phyloP scores from a whole-genome alignment of 2,888 invertebrate genomes.

The Alviniconcha strummeri region DNA sequence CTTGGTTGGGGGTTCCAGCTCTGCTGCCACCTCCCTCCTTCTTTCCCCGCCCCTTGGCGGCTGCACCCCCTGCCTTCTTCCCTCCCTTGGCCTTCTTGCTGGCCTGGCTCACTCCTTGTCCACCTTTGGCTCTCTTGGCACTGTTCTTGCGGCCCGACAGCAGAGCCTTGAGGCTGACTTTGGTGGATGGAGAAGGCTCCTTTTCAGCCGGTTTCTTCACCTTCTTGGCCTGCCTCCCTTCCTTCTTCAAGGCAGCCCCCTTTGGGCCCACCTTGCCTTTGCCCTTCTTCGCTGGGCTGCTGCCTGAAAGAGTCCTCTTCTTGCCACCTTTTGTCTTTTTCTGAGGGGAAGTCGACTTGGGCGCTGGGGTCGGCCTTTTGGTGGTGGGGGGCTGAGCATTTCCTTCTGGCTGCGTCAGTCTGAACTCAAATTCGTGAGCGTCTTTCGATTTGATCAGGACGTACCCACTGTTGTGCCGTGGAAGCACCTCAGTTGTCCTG shows the following conservation, averaged over 20 bases:
- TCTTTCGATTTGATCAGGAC: slow-evolving; percentile 30
- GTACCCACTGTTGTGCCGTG: slow-evolving; percentile 26
- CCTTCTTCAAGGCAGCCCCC: not conserved
- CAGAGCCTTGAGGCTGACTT: slow-evolving; percentile 2
- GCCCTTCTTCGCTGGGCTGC: not conserved
- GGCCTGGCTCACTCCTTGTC: not conserved
- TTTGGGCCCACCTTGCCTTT: slow-evolving; percentile 2
- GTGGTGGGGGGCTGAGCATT: not conserved
- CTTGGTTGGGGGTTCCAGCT: not conserved
- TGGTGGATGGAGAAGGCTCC: not conserved
- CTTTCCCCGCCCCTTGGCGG: not conserved
- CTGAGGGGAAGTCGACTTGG: not conserved
- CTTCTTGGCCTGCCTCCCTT: not conserved
- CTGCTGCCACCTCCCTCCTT: not conserved
- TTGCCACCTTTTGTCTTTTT: slow-evolving; percentile 5
- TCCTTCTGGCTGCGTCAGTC: slow-evolving; percentile 4
- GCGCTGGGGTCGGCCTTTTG: not conserved
- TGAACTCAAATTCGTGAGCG: not conserved
- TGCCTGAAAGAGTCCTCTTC: not conserved
- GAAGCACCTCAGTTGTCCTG: not conserved
- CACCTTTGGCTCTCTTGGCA: not conserved
- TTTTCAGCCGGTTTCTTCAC: slow-evolving; percentile 1
- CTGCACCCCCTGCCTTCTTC: not conserved
- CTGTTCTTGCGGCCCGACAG: slow-evolving; percentile 10
- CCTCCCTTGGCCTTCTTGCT: not conserved